Percentiles rank a stretch among this genome's conserved stretches.
These are phyloP conservation scores for Indri indri DNA, from an alignment of 2,113 vertebrate genomes.

Conservation along the genomic window DNA sequence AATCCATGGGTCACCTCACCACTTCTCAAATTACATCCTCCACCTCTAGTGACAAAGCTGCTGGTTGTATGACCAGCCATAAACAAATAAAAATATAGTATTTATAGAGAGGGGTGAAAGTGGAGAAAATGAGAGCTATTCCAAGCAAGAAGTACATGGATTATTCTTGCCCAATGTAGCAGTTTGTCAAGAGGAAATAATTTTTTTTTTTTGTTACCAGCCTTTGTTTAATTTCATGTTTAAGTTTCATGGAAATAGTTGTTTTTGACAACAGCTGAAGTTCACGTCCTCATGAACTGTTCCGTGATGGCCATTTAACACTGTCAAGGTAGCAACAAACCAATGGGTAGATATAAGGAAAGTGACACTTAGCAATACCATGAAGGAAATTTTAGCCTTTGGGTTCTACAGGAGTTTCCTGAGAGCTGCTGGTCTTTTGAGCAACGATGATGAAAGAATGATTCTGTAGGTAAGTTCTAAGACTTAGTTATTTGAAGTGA, in stretches of 20 bases:
- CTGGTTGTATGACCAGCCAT: not conserved
- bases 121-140: not conserved
- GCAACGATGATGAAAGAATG: not conserved
- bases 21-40: not conserved
- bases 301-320: not conserved
- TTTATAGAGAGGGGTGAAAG: not conserved
- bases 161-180: not conserved
- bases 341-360: not conserved
- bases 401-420: not conserved
- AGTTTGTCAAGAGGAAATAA: not conserved
- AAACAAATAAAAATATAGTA: not conserved
- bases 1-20: not conserved
- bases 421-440: not conserved
- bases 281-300: not conserved
- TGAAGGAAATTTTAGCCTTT: not conserved
- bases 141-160: not conserved
- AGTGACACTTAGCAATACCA: not conserved
- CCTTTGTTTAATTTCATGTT: not conserved
- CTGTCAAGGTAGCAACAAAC: not conserved
- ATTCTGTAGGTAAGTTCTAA: not conserved
- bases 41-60: fast-evolving
- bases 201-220: not conserved
- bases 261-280: not conserved
- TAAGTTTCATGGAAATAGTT: not conserved
- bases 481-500: not conserved